Conservation (phyloP, 2,888 invertebrate species). For the Nomada flava region DNA sequence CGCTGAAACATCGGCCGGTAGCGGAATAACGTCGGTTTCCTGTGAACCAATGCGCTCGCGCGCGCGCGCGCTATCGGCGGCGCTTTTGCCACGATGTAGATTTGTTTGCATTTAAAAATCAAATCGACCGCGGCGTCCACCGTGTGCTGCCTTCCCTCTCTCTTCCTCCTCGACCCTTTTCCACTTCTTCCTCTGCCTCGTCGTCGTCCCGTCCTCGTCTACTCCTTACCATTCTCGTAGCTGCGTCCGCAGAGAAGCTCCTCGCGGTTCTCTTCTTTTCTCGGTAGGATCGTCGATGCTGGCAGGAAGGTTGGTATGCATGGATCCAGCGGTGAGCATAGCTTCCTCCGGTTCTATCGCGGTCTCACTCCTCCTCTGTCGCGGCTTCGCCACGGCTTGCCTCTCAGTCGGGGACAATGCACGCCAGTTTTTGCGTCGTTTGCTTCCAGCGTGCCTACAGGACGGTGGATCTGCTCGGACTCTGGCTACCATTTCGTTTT, state of each 20-base stretch:
- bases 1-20: slow-evolving; percentile 39
- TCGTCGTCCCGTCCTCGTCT: slow-evolving; percentile 19
- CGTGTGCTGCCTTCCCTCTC: slow-evolving; percentile 37
- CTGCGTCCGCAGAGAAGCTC: not conserved
- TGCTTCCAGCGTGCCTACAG: slow-evolving; percentile 76
- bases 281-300: slow-evolving; percentile 60
- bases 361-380: slow-evolving; percentile 42
- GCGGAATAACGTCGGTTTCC: slow-evolving; percentile 62
- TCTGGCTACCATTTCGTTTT: slow-evolving; percentile 55
- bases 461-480: slow-evolving; percentile 70
- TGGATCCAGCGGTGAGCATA: slow-evolving; percentile 67
- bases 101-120: slow-evolving; percentile 84
- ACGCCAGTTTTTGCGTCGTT: slow-evolving; percentile 83
- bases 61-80: slow-evolving; percentile 76
- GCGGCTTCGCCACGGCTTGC: slow-evolving; percentile 56
- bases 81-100: slow-evolving; percentile 83
- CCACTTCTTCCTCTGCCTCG: slow-evolving; percentile 22
- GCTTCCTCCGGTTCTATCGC: slow-evolving; percentile 57
- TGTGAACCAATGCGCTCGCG: slow-evolving; percentile 35
- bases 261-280: slow-evolving; percentile 59
- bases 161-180: slow-evolving; percentile 11
- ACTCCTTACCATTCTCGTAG: slow-evolving; percentile 33
- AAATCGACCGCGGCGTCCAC: slow-evolving; percentile 74
- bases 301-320: slow-evolving; percentile 77
- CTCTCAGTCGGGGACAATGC: slow-evolving; percentile 80